These are phyloP conservation scores for Cloeon dipterum DNA, from an alignment of 2,888 invertebrate species.

Conservation along the genomic window DNA sequence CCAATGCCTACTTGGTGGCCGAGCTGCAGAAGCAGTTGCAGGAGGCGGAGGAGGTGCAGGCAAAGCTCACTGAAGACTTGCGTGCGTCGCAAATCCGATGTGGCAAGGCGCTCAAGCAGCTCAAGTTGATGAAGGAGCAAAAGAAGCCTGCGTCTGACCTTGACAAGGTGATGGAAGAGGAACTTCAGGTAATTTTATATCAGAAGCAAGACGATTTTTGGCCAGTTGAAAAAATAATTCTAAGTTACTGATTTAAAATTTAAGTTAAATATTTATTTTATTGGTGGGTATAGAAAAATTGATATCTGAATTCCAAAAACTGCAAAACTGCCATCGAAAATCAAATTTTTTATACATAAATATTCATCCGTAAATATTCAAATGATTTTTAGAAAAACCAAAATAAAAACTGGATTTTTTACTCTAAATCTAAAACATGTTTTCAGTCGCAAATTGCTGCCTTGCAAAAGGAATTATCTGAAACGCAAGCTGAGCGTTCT, in stretches of 20 bases:
- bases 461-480: neutral
- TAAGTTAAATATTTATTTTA: too few relatives aligned
- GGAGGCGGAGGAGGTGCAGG: constrained; percentile 20
- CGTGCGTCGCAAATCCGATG: constrained; percentile 42
- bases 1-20: constrained; percentile 5
- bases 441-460: neutral
- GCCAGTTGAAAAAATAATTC: too few relatives aligned
- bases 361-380: too few relatives aligned
- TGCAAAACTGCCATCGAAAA: too few relatives aligned
- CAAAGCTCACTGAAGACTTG: constrained; percentile 32
- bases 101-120: constrained; percentile 55
- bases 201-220: too few relatives aligned
- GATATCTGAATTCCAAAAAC: too few relatives aligned
- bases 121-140: constrained; percentile 50
- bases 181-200: constrained; percentile 18
- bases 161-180: neutral
- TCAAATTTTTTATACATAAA: too few relatives aligned
- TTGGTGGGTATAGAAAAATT: too few relatives aligned
- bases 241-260: too few relatives aligned
- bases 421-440: too few relatives aligned
- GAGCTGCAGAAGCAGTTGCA: constrained; percentile 17
- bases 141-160: neutral
- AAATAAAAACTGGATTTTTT: too few relatives aligned
- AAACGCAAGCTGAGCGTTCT: neutral
- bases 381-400: too few relatives aligned